Percentiles rank a stretch among this genome's conserved stretches.
Evolutionary conservation across 1,140 invertebrate species (phyloP).

Genomic region (Thaumatotibia leucotreta): DNA sequence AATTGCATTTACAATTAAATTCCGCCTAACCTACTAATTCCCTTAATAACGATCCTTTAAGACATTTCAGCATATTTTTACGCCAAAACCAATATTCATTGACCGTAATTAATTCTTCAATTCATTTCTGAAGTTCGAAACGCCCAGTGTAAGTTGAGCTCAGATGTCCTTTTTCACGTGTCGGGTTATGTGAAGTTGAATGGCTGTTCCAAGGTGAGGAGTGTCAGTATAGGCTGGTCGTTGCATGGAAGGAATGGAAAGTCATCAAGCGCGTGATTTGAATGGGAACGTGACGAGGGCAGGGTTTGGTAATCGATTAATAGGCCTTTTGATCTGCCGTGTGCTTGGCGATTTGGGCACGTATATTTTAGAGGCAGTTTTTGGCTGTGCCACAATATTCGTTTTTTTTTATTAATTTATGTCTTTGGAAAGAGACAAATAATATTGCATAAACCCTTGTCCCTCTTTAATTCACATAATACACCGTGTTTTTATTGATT

Average conservation of each 20-base stretch:
- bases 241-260: neutral
- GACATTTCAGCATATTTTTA: slow-evolving; percentile 11
- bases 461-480: too few species aligned
- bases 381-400: too few species aligned
- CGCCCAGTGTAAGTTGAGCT: neutral
- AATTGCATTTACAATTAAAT: too few species aligned
- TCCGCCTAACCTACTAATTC: too few species aligned
- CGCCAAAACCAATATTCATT: slow-evolving; percentile 9
- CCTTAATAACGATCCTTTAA: neutral
- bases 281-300: slow-evolving; percentile 5
- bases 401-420: too few species aligned
- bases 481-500: too few species aligned
- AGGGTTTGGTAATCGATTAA: slow-evolving; percentile 1
- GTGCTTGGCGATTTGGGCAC: neutral
- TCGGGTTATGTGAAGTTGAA: neutral
- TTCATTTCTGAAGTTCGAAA: neutral
- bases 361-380: neutral
- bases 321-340: slow-evolving; percentile 2
- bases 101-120: slow-evolving; percentile 9
- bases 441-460: too few species aligned
- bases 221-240: neutral
- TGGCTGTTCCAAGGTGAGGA: neutral
- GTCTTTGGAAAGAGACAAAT: too few species aligned
- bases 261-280: slow-evolving; percentile 12
- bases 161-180: slow-evolving; percentile 2